These are phyloP conservation scores for Tetranychus urticae DNA, from an alignment of 1,140 invertebrate species.

Conservation along the genomic window DNA sequence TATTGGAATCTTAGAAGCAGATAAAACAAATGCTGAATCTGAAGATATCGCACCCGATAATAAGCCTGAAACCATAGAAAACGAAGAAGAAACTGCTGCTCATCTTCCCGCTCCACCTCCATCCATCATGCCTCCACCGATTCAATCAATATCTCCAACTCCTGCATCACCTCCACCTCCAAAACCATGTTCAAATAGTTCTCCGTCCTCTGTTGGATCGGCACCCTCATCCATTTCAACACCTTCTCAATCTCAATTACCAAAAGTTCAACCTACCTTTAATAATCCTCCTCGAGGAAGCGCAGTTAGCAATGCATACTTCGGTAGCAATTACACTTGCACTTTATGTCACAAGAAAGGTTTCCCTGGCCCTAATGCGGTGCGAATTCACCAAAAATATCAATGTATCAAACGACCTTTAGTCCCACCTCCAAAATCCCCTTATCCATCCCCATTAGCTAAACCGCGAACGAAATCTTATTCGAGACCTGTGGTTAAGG, in stretches of 20 bases:
- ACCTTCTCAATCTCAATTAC: neutral
- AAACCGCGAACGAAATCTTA: neutral
- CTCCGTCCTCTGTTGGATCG: too few species aligned
- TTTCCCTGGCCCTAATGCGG: neutral
- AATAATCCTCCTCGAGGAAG: too few species aligned
- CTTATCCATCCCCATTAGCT: neutral
- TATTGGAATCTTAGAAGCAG: neutral
- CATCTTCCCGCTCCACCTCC: neutral
- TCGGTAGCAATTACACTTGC: neutral
- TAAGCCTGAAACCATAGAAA: neutral
- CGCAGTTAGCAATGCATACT: too few species aligned
- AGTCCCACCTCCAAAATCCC: neutral
- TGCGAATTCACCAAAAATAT: conserved; percentile 4
- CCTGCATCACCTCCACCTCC: neutral
- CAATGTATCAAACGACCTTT: neutral
- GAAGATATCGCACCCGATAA: neutral
- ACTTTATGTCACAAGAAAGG: neutral
- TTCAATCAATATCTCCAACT: too few species aligned
- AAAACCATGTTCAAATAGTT: neutral
- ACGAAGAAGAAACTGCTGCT: neutral
- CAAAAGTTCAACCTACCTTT: neutral
- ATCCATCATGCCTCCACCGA: too few species aligned
- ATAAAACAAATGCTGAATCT: neutral
- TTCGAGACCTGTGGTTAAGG: neutral
- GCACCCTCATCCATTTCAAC: too few species aligned